These are phyloP conservation scores for Archilochus colubris DNA, from an alignment of 2,113 vertebrate species.

Conservation along the genomic window DNA sequence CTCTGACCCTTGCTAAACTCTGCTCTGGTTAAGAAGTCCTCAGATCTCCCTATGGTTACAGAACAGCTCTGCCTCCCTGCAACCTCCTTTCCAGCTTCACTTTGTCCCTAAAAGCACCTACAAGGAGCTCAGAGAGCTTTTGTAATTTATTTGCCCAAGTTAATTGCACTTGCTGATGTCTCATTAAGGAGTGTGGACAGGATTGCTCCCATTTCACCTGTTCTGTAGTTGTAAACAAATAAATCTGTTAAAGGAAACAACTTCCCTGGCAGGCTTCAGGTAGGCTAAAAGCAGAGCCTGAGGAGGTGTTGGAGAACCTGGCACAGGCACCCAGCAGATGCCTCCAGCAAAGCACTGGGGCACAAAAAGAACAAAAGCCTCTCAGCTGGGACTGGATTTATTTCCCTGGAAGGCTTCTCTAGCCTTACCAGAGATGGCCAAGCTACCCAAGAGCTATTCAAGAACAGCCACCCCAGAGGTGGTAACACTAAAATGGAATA, in stretches of 20 bases:
- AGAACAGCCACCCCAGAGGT: not conserved
- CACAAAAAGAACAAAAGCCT: not conserved
- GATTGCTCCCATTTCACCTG: not conserved
- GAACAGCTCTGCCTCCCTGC: not conserved
- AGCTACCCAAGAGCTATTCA: not conserved
- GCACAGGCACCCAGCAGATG: not conserved
- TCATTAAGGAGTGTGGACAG: rapidly evolving
- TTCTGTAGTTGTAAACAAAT: rapidly evolving
- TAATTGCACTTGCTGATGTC: not conserved
- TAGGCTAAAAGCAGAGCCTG: not conserved
- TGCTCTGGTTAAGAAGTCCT: not conserved
- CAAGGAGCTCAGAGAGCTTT: not conserved
- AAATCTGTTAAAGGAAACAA: not conserved
- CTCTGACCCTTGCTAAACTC: not conserved
- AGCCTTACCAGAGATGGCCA: not conserved
- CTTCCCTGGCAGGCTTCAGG: not conserved
- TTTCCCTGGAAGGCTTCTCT: not conserved
- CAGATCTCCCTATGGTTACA: not conserved
- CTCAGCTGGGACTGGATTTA: rapidly evolving
- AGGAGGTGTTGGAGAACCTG: not conserved
- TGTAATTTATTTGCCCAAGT: not conserved
- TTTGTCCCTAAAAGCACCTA: not conserved
- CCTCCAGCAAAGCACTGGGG: not conserved
- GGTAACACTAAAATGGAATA: not conserved
- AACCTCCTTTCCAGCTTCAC: not conserved